Conservation (phyloP, 2,113 vertebrate genomes). For the Passer montanus region DNA sequence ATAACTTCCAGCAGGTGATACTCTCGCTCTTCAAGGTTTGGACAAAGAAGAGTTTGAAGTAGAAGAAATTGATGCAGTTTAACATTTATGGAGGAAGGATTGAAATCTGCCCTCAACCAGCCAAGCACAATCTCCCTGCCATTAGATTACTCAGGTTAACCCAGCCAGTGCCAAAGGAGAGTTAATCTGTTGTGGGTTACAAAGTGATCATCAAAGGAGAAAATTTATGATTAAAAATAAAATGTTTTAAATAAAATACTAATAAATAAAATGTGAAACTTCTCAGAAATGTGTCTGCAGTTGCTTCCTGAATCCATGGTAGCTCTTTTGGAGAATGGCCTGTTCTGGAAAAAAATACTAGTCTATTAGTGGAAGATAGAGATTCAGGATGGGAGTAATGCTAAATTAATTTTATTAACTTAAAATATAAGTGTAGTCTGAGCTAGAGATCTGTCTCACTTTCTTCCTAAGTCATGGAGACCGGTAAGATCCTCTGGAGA, state of each 20-base stretch:
- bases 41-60: not conserved
- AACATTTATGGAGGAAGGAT: not conserved
- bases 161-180: not conserved
- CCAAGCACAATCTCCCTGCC: not conserved
- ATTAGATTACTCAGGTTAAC: not conserved
- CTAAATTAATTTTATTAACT: not conserved
- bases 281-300: not conserved
- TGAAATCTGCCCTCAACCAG: not conserved
- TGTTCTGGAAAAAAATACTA: not conserved
- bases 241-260: constrained; percentile 19
- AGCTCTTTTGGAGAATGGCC: not conserved
- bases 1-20: constrained; percentile 74
- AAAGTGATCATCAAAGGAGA: not conserved
- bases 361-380: not conserved
- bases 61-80: not conserved
- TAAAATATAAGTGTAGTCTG: not conserved
- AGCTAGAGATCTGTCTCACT: not conserved
- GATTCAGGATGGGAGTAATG: not conserved
- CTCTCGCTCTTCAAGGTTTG: constrained; percentile 16
- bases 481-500: not conserved
- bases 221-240: not conserved
- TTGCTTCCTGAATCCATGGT: not conserved
- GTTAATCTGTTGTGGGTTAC: not conserved
- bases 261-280: not conserved
- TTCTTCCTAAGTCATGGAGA: not conserved